Base-by-base conservation (phyloP, 2,888 invertebrate genomes). In the Tipula confusa region DNA sequence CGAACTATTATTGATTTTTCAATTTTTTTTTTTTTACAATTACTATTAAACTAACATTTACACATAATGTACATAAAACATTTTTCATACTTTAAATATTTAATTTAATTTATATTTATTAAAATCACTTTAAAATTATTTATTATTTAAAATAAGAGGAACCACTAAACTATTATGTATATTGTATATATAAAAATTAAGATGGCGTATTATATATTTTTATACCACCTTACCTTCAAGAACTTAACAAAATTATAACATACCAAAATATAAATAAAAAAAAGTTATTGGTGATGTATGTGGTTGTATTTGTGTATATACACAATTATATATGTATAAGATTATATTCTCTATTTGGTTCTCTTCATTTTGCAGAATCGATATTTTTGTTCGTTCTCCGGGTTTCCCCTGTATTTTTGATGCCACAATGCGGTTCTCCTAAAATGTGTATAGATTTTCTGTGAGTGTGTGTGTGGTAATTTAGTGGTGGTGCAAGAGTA, bases 181-280 rank as follows among this genome's bases (percentile, higher is more conserved):
- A n/a, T n/a, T n/a, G n/a, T n/a, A 43, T 15, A 43, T 43, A 64
- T 38, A 64, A 64, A 64, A 64, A 24, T 64, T 64, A 64, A 64
- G 64, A 64, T 64, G 64, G 64, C 64, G 64, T 24, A 64, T 64
- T 64, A 24, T 64, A 33, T n/a, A n/a, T n/a, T n/a, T 64, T 24
- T 64, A 18, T 64, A 64, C 64, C 24, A 64, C 64, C 64, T 64
- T 64, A 64, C 64, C 64, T 64, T 64, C 64, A 64, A 64, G 64
- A 64, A 64, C 64, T 64, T 64, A 64, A 64, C 64, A 64, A 64
- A 24, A 64, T 24, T 64, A 64, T 64, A 64, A 64, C 24, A 64
- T 64, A 64, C 24, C 9, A 64, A 64, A 64, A 64, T 64, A 24
- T 18, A 24, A 64, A 64, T 64, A 11, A 24, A 64, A 18, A 64